phyloP scores from a whole-genome alignment of 2,888 invertebrate genomes.

The Metallyticus violacea region DNA sequence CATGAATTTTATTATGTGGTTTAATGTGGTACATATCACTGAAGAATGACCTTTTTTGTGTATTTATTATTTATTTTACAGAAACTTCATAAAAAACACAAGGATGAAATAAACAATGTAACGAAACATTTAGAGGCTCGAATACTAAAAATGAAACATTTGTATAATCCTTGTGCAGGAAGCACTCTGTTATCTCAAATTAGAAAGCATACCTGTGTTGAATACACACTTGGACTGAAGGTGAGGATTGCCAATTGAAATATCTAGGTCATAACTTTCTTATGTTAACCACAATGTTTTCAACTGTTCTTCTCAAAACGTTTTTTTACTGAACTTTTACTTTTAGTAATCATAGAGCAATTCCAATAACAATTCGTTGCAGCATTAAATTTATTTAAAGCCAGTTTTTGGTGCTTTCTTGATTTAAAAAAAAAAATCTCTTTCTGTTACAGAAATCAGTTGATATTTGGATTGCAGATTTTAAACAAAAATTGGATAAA shows the following conservation, averaged over 20 bases:
- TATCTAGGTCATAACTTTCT: too few species aligned
- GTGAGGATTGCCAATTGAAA: not conserved
- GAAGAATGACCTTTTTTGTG: not conserved
- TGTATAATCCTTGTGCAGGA: not conserved
- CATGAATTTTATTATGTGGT: not conserved
- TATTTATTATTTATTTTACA: not conserved
- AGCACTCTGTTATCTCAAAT: not conserved
- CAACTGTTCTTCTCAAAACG: too few species aligned
- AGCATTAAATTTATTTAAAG: too few species aligned
- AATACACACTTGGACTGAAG: not conserved
- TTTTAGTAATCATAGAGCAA: too few species aligned
- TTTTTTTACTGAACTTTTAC: too few species aligned
- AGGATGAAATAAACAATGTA: not conserved
- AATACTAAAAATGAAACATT: not conserved
- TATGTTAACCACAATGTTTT: too few species aligned
- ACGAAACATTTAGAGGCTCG: not conserved
- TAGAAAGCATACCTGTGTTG: not conserved
- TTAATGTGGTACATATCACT: not conserved
- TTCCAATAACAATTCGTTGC: too few species aligned
- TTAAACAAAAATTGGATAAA: not conserved
- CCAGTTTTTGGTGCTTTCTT: too few species aligned
- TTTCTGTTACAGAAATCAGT: not conserved
- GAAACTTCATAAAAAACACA: conserved; percentile 2
- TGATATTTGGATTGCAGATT: not conserved
- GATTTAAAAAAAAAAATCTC: too few species aligned